These are phyloP conservation scores for Zygothrica quintamaculata DNA, from an alignment of 2,888 invertebrate species.

Conservation along the genomic window DNA sequence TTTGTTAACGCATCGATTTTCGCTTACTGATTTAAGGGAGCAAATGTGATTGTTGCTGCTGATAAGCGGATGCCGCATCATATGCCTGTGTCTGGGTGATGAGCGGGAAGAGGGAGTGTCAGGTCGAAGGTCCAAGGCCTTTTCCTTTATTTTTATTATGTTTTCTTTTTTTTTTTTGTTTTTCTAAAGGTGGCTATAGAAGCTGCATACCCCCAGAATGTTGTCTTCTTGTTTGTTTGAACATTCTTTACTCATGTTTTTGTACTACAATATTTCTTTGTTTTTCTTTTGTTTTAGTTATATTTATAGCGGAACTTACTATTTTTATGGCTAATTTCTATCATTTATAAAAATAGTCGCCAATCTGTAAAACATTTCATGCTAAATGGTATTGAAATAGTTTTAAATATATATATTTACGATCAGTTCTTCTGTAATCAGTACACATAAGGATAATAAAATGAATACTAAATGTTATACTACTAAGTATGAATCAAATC, in stretches of 20 bases:
- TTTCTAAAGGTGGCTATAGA: no score
- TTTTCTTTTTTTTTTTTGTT: slow-evolving; percentile 28
- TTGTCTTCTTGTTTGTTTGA: slow-evolving; percentile 13
- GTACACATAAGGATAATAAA: no score
- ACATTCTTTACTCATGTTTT: slow-evolving; percentile 25
- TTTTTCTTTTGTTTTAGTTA: neutral
- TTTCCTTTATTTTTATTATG: slow-evolving; percentile 27
- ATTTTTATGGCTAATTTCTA: slow-evolving; percentile 32
- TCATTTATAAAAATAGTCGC: slow-evolving; percentile 30
- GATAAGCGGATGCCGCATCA: slow-evolving; percentile 52
- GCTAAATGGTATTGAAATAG: no score
- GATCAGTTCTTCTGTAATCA: no score
- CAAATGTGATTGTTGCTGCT: slow-evolving; percentile 49
- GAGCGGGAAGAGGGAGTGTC: neutral
- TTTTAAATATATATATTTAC: no score
- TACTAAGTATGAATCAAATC: no score
- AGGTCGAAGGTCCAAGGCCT: slow-evolving; percentile 43
- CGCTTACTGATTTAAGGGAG: slow-evolving; percentile 49
- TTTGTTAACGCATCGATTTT: slow-evolving; percentile 62
- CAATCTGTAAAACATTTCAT: no score
- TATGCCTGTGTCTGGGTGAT: neutral
- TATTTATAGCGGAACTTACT: slow-evolving; percentile 36
- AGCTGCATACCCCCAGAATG: no score
- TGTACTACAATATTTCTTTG: slow-evolving; percentile 2
- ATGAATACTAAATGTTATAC: no score